A percentile compares a stretch with the other conserved stretches of the same genome.
Conservation (phyloP, 2,888 invertebrate genomes). For the Cantharis nigra region DNA sequence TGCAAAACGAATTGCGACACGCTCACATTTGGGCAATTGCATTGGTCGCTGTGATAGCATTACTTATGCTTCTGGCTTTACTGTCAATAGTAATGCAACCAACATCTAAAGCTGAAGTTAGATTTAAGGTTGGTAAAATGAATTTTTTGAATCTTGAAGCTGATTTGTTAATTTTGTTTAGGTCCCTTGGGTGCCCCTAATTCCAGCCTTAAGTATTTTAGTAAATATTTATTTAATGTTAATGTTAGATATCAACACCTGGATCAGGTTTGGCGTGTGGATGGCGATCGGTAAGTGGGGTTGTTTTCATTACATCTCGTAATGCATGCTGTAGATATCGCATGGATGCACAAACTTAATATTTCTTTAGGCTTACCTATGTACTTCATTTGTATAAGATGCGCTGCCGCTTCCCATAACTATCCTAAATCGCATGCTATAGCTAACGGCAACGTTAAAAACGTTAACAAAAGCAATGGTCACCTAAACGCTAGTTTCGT, state of each 20-base stretch:
- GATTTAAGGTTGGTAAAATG: slow-evolving; percentile 61
- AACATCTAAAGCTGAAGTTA: slow-evolving; percentile 63
- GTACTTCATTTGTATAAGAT: slow-evolving; percentile 39
- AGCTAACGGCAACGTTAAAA: slow-evolving; percentile 11
- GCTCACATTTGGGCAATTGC: slow-evolving; percentile 49
- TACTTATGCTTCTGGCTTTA: slow-evolving; percentile 54
- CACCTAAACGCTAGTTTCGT: slow-evolving; percentile 13
- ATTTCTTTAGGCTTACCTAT: slow-evolving; percentile 50
- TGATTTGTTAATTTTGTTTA: slow-evolving; percentile 48
- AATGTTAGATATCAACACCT: slow-evolving; percentile 75
- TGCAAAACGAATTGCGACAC: slow-evolving; percentile 46
- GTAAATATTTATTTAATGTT: slow-evolving; percentile 86
- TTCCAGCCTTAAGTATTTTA: slow-evolving; percentile 81
- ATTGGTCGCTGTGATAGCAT: slow-evolving; percentile 45
- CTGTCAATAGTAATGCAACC: slow-evolving; percentile 65
- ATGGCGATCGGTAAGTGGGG: slow-evolving; percentile 71
- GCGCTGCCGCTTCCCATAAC: slow-evolving; percentile 5
- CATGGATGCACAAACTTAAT: slow-evolving; percentile 38
- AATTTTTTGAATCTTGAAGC: too few species aligned
- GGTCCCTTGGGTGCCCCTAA: slow-evolving; percentile 82
- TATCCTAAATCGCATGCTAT: slow-evolving; percentile 15
- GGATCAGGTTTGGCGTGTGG: slow-evolving; percentile 85
- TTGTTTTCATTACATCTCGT: slow-evolving; percentile 5
- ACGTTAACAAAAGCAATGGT: slow-evolving; percentile 17
- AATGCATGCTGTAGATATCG: slow-evolving; percentile 43